phyloP scores from a whole-genome alignment of 2,888 invertebrate species.

The Apotomis turbidana region DNA sequence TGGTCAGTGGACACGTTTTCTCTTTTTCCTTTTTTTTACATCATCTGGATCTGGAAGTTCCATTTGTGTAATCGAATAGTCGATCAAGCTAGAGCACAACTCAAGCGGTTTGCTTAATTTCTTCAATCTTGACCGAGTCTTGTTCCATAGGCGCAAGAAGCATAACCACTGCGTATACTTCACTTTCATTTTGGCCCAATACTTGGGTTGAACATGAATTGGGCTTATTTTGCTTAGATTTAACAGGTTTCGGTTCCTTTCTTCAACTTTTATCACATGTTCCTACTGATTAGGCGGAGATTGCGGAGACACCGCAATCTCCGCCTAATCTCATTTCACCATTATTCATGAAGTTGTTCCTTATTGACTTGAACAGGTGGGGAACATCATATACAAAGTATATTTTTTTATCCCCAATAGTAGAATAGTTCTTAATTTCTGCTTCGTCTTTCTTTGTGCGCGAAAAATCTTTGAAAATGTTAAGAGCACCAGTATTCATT shows the following conservation, averaged over 20 bases:
- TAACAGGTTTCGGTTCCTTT: slow-evolving; percentile 3
- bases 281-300: too few relatives aligned
- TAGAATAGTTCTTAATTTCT: slow-evolving; percentile 2
- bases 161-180: neutral
- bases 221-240: slow-evolving; percentile 4
- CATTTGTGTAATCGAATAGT: too few relatives aligned
- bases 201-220: slow-evolving; percentile 3
- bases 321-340: neutral
- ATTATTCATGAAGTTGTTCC: neutral
- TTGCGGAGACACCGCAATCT: too few relatives aligned
- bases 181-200: neutral
- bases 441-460: too few relatives aligned
- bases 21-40: too few relatives aligned
- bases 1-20: too few relatives aligned
- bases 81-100: too few relatives aligned
- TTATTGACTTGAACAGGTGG: neutral
- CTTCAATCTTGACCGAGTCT: slow-evolving; percentile 13
- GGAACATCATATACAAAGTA: slow-evolving; percentile 3
- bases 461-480: too few relatives aligned
- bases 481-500: too few relatives aligned
- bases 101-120: slow-evolving; percentile 5
- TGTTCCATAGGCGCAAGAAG: slow-evolving; percentile 3
- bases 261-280: neutral
- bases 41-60: too few relatives aligned
- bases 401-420: neutral